Base-by-base conservation (phyloP, 2,797 vertebrate genomes). In the Cyprinodon diabolis region DNA sequence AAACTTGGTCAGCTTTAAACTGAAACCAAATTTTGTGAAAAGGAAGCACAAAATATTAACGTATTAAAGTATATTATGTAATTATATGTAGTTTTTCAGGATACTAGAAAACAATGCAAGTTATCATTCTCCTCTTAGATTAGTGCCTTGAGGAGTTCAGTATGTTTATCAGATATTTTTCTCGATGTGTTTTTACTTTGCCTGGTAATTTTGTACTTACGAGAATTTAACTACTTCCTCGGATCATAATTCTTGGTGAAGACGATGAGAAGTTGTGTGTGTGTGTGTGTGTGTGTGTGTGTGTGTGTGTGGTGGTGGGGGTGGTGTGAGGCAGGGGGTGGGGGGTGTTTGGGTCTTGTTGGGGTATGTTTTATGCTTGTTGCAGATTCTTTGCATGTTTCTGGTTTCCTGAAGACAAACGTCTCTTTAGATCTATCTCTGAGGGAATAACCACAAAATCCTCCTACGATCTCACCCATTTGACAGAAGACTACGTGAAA, bases 111-210 rank as follows among this genome's bases (percentile, higher is more conserved):
- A 10, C 25, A n/a, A 68, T 75, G 58, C 65, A 71, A 60, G 43
- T 83, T 76, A 75, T 79, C 74, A 40, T 85, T 79, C 71, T 43
- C 40, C 52, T 49, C 2, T 62, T 40, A 83, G 73, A 19, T 23
- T 70, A 84, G 80, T 84, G 68, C 56, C 87, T 69, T 71, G 67
- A 58, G 81, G 49, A 84, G 37, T 63, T 72, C 73, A 35, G 49
- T 21, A 37, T 68, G 66, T 68, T 68, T 54, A 30, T 68, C 35
- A 54, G 51, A 68, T 30, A 21, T 76, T 87, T 76, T 71, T 69
- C 49, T 25, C 63, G 77, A 77, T 84, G 57, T 89, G 82, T 87
- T 91, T 87, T 74, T 62, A 83, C 56, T 91, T 80, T 75, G 48
- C 68, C 84, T 77, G 71, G 43, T 79, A 68, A 78, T 86, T 75